Evolutionary conservation across 2,888 invertebrate genomes (phyloP), one percentile per base, ranked within the genome.

Genomic region (Agrochola lychnidis): DNA sequence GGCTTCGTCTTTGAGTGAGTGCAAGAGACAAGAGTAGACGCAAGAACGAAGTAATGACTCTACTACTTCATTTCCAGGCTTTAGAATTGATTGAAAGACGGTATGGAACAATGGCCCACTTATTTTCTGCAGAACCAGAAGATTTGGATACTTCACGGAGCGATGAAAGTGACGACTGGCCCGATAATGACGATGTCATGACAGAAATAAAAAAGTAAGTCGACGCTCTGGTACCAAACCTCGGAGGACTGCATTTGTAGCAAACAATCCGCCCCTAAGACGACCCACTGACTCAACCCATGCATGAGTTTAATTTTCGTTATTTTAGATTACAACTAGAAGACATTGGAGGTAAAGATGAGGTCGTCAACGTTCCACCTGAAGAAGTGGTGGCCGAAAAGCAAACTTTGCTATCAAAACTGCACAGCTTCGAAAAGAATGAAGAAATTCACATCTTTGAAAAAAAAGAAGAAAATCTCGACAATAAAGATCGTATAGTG

Each of bases 11-110:
- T 45, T 62, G 2, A 9, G 7, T 7, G 14, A 48, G 12, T 42
- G 19, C 14, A n/a, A 48, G 22, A 14, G 30, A 48, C 30, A 57
- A 53, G 19, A 19, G 25, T n/a, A 19, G n/a, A 45, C 9, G 30
- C 42, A 22, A 19, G 25, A 40, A n/a, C 6, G 16, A 42, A 19
- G 6, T 71, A 48, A 42, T 48, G 14, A 19, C 16, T 42, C 1
- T 48, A n/a, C 22, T 36, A 2, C 14, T 48, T 22, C n/a, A 67
- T 73, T 82, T 86, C 76, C 98, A 99, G 97, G 98, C 99, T 0
- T 94, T 99, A 85, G 98, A 98, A 93, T 96, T 99, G 89, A 98
- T 99, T 73, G 98, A 98, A 91, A 97, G 98, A 89, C 97, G 98
- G 87, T 98, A 98, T 88, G 98, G 98, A 25, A 93, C 97, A 69